Percentiles rank a stretch among this genome's conserved stretches.
phyloP scores from a whole-genome alignment of 2,888 invertebrate species.

The Subacronicta megacephala region DNA sequence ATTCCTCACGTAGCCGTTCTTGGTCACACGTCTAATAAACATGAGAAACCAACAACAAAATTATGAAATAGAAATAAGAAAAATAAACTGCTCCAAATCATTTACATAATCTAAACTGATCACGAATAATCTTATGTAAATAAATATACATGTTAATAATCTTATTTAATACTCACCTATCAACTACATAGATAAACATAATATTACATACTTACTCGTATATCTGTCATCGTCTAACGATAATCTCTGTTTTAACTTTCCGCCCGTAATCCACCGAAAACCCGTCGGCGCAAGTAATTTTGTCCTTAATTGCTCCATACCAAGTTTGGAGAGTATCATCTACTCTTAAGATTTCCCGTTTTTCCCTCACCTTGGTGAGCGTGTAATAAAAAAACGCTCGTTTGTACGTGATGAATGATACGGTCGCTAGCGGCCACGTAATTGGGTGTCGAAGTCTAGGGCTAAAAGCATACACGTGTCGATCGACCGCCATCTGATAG shows the following conservation, averaged over 20 bases:
- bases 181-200: conserved; percentile 8
- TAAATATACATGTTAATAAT: neutral
- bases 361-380: conserved; percentile 67
- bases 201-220: conserved; percentile 11
- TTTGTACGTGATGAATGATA: conserved; percentile 84
- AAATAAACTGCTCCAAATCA: neutral
- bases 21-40: too few species aligned
- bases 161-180: too few species aligned
- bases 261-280: conserved; percentile 62
- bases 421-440: conserved; percentile 75
- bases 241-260: conserved; percentile 56
- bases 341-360: conserved; percentile 64
- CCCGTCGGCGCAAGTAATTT: conserved; percentile 64
- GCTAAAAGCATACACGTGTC: conserved; percentile 88
- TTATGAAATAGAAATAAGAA: neutral
- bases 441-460: conserved; percentile 86
- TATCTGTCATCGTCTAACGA: conserved; percentile 36
- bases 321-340: conserved; percentile 66
- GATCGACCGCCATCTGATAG: conserved; percentile 79
- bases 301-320: conserved; percentile 72
- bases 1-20: too few species aligned
- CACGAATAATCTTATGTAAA: neutral
- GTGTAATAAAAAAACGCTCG: conserved; percentile 80
- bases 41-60: neutral
- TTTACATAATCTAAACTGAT: neutral